Percentiles rank a stretch among this genome's conserved stretches.
Conservation (phyloP, 2,888 invertebrate genomes). For the Melanchra persicariae region DNA sequence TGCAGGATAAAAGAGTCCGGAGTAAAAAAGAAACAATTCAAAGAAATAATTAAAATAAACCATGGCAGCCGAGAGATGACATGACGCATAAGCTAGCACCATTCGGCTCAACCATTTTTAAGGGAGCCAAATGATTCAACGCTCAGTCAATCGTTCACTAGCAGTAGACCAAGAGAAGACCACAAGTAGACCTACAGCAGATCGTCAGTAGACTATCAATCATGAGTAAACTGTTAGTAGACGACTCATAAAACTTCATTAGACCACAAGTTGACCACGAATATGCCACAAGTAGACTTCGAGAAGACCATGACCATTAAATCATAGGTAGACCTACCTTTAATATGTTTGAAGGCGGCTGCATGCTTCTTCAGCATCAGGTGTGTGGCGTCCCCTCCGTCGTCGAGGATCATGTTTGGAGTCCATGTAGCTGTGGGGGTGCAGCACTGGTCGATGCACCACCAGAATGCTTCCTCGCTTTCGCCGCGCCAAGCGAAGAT, state of each 20-base stretch:
- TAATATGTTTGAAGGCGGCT: slow-evolving; percentile 97
- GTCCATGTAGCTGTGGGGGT: slow-evolving; percentile 98
- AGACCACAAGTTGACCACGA: background rate
- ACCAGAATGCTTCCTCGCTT: slow-evolving; percentile 99
- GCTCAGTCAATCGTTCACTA: no score
- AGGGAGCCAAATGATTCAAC: no score
- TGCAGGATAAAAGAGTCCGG: no score
- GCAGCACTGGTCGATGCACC: slow-evolving; percentile 98
- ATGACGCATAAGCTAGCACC: no score
- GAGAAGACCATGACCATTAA: background rate
- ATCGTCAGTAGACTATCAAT: no score
- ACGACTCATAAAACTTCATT: no score
- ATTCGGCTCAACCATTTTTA: no score
- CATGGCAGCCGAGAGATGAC: no score
- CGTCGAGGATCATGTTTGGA: slow-evolving; percentile 99
- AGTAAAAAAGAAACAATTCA: no score
- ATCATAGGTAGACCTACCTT: slow-evolving; percentile 78
- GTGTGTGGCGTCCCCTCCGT: slow-evolving; percentile 99
- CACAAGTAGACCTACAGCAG: background rate
- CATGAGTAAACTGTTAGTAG: no score
- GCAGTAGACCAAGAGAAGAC: background rate
- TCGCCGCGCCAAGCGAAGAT: slow-evolving; percentile 99
- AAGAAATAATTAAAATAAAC: no score
- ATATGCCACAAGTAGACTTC: background rate
- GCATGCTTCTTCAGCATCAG: slow-evolving; percentile 99